Evolutionary conservation across 2,888 invertebrate genomes (phyloP).

Genomic region (Xylophagus ater): DNA sequence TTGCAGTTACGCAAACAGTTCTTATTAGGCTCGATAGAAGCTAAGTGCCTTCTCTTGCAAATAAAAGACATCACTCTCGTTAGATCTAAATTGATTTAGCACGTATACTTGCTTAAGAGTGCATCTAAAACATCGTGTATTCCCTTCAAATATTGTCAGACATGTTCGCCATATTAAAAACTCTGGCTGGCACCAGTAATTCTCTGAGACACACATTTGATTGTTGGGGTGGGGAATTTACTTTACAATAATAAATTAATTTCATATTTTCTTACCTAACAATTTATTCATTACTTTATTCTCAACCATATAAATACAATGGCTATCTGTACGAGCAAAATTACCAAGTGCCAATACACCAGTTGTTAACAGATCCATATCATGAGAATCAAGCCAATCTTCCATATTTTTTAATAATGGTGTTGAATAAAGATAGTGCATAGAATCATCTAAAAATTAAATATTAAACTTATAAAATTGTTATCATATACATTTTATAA

Average conservation of each 20-base stretch:
- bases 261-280: conserved; percentile 40
- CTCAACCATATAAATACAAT: conserved; percentile 73
- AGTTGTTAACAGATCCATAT: conserved; percentile 67
- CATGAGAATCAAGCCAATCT: conserved; percentile 62
- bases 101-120: no score
- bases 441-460: conserved; percentile 62
- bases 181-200: no score
- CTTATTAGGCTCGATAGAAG: no score
- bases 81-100: no score
- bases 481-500: no score
- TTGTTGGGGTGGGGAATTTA: not conserved
- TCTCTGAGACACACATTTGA: not conserved
- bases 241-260: conserved; percentile 3
- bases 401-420: conserved; percentile 58
- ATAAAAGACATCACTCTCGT: no score
- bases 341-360: conserved; percentile 80
- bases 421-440: conserved; percentile 69
- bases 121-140: no score
- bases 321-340: conserved; percentile 76
- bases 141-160: no score
- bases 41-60: no score
- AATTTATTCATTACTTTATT: conserved; percentile 63
- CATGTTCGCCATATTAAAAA: no score
- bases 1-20: no score
- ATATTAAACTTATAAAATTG: no score